phyloP scores from a whole-genome alignment of 1,140 invertebrate species.

The Euglossa dilemma region DNA sequence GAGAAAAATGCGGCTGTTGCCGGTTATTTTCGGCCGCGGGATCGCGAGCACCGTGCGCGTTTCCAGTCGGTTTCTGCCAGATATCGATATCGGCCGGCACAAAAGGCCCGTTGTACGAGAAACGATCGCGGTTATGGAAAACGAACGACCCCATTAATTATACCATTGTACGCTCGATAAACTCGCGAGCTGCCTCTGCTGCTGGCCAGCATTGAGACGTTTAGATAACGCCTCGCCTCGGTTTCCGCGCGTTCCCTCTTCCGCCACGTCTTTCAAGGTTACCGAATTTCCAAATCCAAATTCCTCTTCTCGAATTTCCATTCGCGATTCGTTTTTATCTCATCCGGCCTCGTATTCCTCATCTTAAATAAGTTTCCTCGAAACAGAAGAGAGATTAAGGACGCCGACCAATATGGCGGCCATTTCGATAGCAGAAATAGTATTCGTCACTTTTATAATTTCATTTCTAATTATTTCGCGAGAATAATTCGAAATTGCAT shows the following conservation, averaged over 20 bases:
- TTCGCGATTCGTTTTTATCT: no score
- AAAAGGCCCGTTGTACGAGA: conserved; percentile 46
- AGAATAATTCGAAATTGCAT: no score
- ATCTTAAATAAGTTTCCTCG: no score
- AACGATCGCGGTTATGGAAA: conserved; percentile 42
- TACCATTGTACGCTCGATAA: conserved; percentile 47
- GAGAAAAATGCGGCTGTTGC: conserved; percentile 5
- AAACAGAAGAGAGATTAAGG: no score
- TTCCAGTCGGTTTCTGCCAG: conserved; percentile 25
- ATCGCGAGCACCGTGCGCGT: conserved; percentile 21
- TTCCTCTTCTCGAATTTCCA: no score
- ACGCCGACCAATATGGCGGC: no score
- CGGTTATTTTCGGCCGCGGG: conserved; percentile 41
- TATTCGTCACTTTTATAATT: no score
- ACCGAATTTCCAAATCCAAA: background rate
- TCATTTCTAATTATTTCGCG: no score
- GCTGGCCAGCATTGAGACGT: background rate
- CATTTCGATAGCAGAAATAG: no score
- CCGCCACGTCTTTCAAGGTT: conserved; percentile 4
- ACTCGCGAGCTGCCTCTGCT: conserved; percentile 4
- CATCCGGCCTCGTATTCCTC: no score
- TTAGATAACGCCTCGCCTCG: background rate
- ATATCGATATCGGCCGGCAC: conserved; percentile 49
- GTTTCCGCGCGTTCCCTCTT: background rate
- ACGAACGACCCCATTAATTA: conserved; percentile 47